A percentile compares a stretch with the other conserved stretches of the same genome.
phyloP scores from a whole-genome alignment of 2,113 vertebrate genomes.

The Pandion haliaetus region DNA sequence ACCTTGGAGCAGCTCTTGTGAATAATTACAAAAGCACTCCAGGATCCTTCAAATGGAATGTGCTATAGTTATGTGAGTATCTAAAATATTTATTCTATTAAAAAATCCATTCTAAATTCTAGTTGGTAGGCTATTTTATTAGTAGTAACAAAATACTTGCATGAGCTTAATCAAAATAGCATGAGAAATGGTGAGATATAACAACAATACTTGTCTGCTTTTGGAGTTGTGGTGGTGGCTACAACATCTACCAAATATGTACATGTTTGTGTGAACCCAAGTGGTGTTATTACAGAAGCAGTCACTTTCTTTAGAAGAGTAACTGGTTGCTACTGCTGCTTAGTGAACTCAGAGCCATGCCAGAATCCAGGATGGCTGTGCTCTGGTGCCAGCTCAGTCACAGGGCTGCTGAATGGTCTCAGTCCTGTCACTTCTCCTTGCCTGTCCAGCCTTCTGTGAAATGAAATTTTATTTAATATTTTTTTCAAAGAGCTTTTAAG shows the following conservation, averaged over 20 bases:
- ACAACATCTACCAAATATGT: neutral
- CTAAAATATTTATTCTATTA: neutral
- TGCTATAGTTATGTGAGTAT: neutral
- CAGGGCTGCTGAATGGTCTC: neutral
- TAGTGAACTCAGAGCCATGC: neutral
- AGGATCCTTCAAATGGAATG: neutral
- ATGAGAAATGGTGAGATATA: neutral
- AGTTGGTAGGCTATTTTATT: neutral
- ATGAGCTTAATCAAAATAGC: neutral
- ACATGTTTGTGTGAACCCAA: neutral
- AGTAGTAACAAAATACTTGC: neutral
- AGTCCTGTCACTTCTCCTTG: neutral
- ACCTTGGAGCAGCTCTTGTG: neutral
- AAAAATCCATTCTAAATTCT: neutral
- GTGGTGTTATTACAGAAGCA: neutral
- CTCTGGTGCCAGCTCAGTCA: neutral
- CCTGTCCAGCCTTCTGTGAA: neutral
- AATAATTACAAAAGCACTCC: neutral
- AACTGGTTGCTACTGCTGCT: neutral
- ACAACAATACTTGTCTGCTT: neutral
- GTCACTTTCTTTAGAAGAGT: neutral
- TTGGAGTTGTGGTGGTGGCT: neutral
- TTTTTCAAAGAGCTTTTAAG: neutral
- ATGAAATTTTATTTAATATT: neutral
- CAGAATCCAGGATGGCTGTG: fast-evolving